Evolutionary conservation across 2,797 vertebrate genomes (phyloP).

Genomic region (Oreonectes daqikongensis): DNA sequence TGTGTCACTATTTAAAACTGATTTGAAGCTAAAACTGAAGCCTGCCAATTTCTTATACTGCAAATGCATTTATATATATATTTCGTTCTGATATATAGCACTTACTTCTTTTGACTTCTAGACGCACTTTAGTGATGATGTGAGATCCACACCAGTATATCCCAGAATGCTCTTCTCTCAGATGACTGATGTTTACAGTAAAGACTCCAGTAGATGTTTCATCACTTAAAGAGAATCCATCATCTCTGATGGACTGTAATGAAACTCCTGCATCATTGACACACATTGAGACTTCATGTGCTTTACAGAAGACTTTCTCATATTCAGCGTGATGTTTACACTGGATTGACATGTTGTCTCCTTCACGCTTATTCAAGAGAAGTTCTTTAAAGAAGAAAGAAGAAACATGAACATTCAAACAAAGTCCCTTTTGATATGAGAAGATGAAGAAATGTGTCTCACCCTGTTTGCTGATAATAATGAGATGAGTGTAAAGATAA

Average conservation of each 20-base stretch:
- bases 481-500: constrained; percentile 29
- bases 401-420: no score
- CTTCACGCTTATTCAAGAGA: constrained; percentile 26
- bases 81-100: background rate
- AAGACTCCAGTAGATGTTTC: constrained; percentile 22
- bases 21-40: background rate
- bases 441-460: constrained; percentile 1
- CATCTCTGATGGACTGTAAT: constrained; percentile 6
- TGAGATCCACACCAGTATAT: constrained; percentile 41
- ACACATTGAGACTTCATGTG: constrained; percentile 1
- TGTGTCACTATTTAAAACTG: background rate
- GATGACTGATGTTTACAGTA: constrained; percentile 23
- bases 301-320: constrained; percentile 23
- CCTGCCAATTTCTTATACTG: no score
- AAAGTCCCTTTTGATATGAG: background rate
- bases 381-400: background rate
- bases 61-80: no score
- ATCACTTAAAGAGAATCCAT: background rate
- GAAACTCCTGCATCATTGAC: constrained; percentile 18
- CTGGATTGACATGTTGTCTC: constrained; percentile 34
- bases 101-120: constrained; percentile 1
- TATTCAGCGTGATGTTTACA: constrained; percentile 21
- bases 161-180: constrained; percentile 42
- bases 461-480: constrained; percentile 36
- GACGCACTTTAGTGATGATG: background rate